Conservation (phyloP, 2,888 invertebrate genomes). For the Macrophya alboannulata region DNA sequence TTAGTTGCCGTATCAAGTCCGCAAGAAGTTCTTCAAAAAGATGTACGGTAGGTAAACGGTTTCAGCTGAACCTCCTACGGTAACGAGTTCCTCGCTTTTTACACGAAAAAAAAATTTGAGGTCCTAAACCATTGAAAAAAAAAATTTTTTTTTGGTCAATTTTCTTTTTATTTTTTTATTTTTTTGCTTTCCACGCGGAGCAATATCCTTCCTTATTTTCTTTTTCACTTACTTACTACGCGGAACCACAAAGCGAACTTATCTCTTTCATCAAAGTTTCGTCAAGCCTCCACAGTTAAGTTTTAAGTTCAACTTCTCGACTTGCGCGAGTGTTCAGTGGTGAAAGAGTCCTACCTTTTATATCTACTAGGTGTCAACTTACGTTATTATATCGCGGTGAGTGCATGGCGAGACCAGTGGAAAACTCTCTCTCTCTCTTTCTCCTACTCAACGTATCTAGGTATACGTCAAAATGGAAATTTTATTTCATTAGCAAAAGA, state of each 20-base stretch:
- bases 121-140: too few relatives aligned
- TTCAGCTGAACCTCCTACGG: too few relatives aligned
- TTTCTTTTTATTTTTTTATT: background rate
- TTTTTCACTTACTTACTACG: background rate
- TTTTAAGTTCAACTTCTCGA: background rate
- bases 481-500: too few relatives aligned
- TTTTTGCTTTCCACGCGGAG: background rate
- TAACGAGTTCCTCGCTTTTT: background rate
- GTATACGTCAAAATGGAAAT: too few relatives aligned
- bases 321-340: constrained; percentile 1
- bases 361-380: constrained; percentile 39
- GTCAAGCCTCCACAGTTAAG: background rate
- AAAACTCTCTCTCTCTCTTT: constrained; percentile 5
- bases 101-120: too few relatives aligned
- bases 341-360: constrained; percentile 16
- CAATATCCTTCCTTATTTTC: background rate
- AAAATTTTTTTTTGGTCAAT: too few relatives aligned
- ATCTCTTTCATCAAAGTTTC: constrained; percentile 50
- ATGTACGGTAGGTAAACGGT: too few relatives aligned
- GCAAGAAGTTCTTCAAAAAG: too few relatives aligned
- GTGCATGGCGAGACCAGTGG: background rate
- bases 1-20: background rate
- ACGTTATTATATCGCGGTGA: constrained; percentile 22
- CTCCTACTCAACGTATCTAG: too few relatives aligned
- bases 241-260: background rate